Evolutionary conservation across 2,797 vertebrate species (phyloP).

Genomic region (Distichodus sexfasciatus): DNA sequence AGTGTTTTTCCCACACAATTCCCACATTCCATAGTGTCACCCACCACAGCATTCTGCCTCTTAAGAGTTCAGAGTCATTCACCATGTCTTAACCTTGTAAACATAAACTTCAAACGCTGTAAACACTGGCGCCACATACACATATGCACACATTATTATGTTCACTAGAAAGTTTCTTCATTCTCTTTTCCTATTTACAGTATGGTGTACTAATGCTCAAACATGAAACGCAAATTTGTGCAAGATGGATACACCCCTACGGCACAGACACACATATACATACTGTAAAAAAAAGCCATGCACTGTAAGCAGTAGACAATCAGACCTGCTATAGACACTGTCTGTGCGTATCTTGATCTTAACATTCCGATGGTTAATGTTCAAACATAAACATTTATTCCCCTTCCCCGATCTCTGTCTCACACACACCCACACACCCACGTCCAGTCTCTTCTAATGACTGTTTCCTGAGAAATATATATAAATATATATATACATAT

Average conservation of each 20-base stretch:
- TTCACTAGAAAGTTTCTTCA: neutral
- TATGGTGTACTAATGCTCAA: no score
- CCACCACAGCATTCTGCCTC: slow-evolving; percentile 1
- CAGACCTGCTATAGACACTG: no score
- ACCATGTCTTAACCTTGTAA: neutral
- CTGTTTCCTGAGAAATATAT: no score
- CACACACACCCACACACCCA: slow-evolving; percentile 21
- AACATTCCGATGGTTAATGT: no score
- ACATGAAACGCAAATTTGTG: no score
- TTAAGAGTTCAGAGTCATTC: slow-evolving; percentile 45
- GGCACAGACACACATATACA: no score
- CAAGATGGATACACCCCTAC: no score
- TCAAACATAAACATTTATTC: neutral
- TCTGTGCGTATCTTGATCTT: no score
- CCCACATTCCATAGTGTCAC: slow-evolving; percentile 45
- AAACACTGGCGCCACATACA: slow-evolving; percentile 9
- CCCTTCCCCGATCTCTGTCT: neutral
- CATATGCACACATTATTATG: slow-evolving; percentile 3
- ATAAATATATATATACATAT: no score
- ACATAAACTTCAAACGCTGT: neutral
- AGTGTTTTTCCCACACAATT: slow-evolving; percentile 59
- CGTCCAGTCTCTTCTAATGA: neutral
- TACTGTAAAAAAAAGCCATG: no score
- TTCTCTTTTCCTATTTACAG: slow-evolving; percentile 2
- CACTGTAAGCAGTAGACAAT: no score